A percentile compares a stretch with the other conserved stretches of the same genome.
Evolutionary conservation across 2,113 vertebrate genomes (phyloP).

Genomic region (Vanacampus margaritifer): DNA sequence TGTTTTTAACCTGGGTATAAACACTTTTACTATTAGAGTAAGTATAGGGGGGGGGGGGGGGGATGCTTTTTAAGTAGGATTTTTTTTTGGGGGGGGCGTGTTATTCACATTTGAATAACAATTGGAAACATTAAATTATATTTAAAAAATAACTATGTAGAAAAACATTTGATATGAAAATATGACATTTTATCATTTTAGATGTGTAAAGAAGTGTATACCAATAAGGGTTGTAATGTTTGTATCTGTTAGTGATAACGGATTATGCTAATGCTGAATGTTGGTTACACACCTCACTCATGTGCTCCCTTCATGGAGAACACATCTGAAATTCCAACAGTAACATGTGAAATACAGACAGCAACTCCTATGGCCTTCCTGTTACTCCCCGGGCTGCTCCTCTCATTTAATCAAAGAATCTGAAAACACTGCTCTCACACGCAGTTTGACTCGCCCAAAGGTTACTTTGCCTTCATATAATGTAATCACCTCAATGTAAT

Average conservation of each 20-base stretch:
- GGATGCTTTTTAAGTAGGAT: too few species aligned
- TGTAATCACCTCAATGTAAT: background rate
- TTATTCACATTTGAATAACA: too few species aligned
- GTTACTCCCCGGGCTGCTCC: slow-evolving; percentile 13
- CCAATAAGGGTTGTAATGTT: background rate
- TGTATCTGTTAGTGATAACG: background rate
- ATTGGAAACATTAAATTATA: too few species aligned
- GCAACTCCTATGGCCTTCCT: slow-evolving; percentile 44
- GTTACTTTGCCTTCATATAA: background rate
- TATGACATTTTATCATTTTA: background rate
- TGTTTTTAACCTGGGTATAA: too few species aligned
- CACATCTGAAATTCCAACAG: slow-evolving; percentile 58
- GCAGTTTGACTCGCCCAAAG: slow-evolving; percentile 4
- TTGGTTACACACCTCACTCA: slow-evolving; percentile 20
- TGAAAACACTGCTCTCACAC: background rate
- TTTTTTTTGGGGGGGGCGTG: too few species aligned
- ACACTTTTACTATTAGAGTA: too few species aligned
- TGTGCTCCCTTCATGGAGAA: slow-evolving; percentile 38
- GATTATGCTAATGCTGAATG: slow-evolving; percentile 10
- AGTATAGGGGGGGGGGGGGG: too few species aligned
- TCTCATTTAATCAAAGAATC: background rate
- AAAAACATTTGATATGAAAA: too few species aligned
- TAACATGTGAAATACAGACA: slow-evolving; percentile 60
- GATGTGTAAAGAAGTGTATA: background rate
- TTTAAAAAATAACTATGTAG: too few species aligned